Conservation (phyloP, 2,113 vertebrate genomes). For the Oreochromis niloticus region DNA sequence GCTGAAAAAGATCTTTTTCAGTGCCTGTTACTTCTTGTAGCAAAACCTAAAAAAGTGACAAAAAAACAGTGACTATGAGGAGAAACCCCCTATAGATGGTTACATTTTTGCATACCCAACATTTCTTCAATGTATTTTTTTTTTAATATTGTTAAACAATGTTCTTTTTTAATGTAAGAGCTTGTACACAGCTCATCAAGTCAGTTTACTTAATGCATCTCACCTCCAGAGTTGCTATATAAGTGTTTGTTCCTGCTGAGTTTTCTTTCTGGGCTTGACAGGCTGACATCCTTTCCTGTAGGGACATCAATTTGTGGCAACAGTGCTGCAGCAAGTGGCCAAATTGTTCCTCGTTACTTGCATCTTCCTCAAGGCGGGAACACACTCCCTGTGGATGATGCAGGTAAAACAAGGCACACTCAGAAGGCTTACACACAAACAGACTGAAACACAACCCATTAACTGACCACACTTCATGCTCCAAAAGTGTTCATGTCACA, state of each 20-base stretch:
- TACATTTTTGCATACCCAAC: background rate
- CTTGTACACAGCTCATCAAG: background rate
- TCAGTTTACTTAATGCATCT: background rate
- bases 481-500: background rate
- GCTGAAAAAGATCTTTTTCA: conserved; percentile 12
- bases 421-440: background rate
- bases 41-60: background rate
- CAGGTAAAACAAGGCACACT: background rate
- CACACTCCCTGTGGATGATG: conserved; percentile 22
- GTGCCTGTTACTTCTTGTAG: background rate
- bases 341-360: conserved; percentile 18
- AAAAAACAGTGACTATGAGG: background rate
- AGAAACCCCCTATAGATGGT: background rate
- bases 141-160: background rate
- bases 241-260: background rate
- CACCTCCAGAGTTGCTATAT: conserved; percentile 20
- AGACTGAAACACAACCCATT: background rate
- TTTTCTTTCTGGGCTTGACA: background rate
- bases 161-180: background rate
- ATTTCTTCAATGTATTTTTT: background rate
- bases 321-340: conserved; percentile 13
- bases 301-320: conserved; percentile 25
- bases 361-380: conserved; percentile 4
- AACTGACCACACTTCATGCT: background rate
- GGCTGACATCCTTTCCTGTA: conserved; percentile 16